A percentile compares a stretch with the other conserved stretches of the same genome.
Evolutionary conservation across 2,797 vertebrate species (phyloP).

Genomic region (Anguilla obscura): DNA sequence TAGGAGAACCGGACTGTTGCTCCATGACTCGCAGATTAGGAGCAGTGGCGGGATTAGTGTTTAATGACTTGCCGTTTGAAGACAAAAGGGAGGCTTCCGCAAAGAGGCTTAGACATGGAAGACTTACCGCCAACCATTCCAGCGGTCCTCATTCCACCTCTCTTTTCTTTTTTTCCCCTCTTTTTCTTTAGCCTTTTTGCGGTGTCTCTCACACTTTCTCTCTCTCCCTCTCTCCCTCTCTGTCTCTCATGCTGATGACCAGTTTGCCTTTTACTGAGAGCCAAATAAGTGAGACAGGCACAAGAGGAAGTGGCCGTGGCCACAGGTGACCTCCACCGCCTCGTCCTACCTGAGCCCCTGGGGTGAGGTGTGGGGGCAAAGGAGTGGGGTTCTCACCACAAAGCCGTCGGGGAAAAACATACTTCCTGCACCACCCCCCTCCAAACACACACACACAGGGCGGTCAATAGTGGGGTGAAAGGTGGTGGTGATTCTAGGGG

Average conservation of each 20-base stretch:
- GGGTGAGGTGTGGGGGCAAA: not conserved
- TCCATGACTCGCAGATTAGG: conserved; percentile 92
- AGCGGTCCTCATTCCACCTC: conserved; percentile 70
- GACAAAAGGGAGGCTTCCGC: conserved; percentile 97
- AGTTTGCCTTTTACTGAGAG: conserved; percentile 42
- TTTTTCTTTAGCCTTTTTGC: not conserved
- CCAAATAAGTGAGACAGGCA: not conserved
- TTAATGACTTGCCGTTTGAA: conserved; percentile 99
- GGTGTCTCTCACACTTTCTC: not conserved
- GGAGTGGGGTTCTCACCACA: too few relatives aligned
- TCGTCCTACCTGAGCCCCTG: not conserved
- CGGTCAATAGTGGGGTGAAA: too few relatives aligned
- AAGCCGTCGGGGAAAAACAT: not conserved
- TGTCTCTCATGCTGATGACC: not conserved
- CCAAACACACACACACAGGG: not conserved
- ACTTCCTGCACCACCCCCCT: not conserved
- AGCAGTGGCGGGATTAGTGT: conserved; percentile 99
- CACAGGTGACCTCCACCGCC: not conserved
- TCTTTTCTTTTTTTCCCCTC: conserved; percentile 58
- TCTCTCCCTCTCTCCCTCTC: not conserved
- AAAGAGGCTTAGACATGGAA: conserved; percentile 99
- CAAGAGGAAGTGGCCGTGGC: not conserved
- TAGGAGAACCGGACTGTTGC: conserved; percentile 85
- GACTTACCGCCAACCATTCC: conserved; percentile 96
- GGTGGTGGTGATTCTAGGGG: too few relatives aligned